A percentile compares a stretch with the other conserved stretches of the same genome.
Evolutionary conservation across 2,113 vertebrate species (phyloP).

Genomic region (rat (Rattus norvegicus)): DNA sequence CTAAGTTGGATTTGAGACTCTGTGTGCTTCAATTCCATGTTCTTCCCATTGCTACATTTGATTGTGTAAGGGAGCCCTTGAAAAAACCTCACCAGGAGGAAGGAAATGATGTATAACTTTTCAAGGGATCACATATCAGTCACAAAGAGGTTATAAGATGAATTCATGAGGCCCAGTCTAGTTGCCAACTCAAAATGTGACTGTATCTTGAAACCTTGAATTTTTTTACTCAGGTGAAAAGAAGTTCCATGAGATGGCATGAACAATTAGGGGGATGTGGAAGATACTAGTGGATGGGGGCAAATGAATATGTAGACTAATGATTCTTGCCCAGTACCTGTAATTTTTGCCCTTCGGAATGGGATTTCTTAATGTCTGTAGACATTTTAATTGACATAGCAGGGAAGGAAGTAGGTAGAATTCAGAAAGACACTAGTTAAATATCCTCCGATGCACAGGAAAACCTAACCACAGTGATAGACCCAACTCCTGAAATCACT

Average conservation of each 20-base stretch:
- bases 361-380: background rate
- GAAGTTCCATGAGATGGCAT: background rate
- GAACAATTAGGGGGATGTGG: rapidly evolving
- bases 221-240: background rate
- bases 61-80: background rate
- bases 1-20: background rate
- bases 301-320: background rate
- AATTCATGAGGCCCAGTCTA: background rate
- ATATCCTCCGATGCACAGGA: background rate
- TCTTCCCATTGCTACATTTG: background rate
- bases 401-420: background rate
- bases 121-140: background rate
- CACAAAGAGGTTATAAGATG: background rate
- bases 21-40: background rate
- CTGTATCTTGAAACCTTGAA: background rate
- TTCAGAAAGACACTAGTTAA: background rate
- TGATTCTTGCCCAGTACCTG: background rate
- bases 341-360: background rate
- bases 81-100: background rate
- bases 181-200: background rate
- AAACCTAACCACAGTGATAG: background rate
- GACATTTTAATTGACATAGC: background rate
- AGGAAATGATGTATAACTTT: background rate
- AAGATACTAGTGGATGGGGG: background rate
- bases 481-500: background rate